These are phyloP conservation scores for Polyodon spathula DNA, from an alignment of 2,113 vertebrate genomes.

Conservation along the genomic window DNA sequence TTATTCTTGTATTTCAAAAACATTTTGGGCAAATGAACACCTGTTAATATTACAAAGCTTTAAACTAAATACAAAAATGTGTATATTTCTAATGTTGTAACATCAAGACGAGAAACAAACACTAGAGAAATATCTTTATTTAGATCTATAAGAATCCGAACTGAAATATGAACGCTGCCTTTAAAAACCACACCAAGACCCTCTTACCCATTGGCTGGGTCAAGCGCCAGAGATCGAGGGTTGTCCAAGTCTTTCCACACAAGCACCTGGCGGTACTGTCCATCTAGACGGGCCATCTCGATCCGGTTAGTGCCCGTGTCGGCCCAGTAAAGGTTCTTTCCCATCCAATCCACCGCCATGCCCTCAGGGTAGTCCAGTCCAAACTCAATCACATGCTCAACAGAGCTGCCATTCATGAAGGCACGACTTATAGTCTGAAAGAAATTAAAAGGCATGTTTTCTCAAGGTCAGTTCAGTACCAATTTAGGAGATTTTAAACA, in stretches of 20 bases:
- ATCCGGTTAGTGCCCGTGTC: constrained; percentile 93
- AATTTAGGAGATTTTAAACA: too few relatives aligned
- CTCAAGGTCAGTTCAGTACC: too few relatives aligned
- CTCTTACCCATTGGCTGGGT: constrained; percentile 83
- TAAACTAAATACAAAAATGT: too few relatives aligned
- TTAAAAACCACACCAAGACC: too few relatives aligned
- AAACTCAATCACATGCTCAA: constrained; percentile 87
- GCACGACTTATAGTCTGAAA: constrained; percentile 88
- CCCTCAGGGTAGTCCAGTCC: constrained; percentile 93
- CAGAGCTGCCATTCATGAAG: constrained; percentile 89
- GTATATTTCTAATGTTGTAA: too few relatives aligned
- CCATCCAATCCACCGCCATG: constrained; percentile 97
- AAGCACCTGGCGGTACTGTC: constrained; percentile 83
- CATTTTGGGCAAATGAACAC: too few relatives aligned
- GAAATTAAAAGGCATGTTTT: constrained; percentile 16
- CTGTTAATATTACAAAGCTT: too few relatives aligned
- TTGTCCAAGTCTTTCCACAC: constrained; percentile 91
- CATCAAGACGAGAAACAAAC: too few relatives aligned
- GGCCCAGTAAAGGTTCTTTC: constrained; percentile 92
- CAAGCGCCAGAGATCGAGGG: constrained; percentile 81
- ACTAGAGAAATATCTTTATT: too few relatives aligned
- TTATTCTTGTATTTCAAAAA: too few relatives aligned
- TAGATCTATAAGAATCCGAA: too few relatives aligned
- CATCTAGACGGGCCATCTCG: constrained; percentile 84
- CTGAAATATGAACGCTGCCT: too few relatives aligned